A percentile compares a stretch with the other conserved stretches of the same genome.
Conservation (phyloP, 1,140 invertebrate species). For the Panagrolaimus sp. region DNA sequence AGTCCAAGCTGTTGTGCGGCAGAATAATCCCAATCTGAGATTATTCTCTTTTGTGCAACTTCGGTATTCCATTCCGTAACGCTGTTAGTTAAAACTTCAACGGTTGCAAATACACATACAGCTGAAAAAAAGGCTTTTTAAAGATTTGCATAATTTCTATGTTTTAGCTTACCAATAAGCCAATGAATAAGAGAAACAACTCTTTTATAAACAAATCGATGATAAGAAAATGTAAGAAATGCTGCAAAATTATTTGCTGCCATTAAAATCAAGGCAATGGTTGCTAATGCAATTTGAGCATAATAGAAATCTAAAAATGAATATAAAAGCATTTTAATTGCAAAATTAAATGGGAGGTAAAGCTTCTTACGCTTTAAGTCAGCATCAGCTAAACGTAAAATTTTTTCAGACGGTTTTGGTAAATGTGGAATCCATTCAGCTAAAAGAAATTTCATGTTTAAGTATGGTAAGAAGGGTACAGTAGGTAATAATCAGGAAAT, state of each 20-base stretch:
- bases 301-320: constrained; percentile 51
- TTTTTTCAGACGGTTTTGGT: constrained; percentile 43
- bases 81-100: constrained; percentile 48
- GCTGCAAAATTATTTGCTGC: constrained; percentile 45
- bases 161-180: constrained; percentile 41
- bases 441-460: constrained; percentile 25
- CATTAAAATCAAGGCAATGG: constrained; percentile 47
- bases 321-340: constrained; percentile 4
- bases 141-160: not conserved
- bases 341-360: not conserved
- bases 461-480: no score
- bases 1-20: constrained; percentile 37
- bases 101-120: constrained; percentile 32
- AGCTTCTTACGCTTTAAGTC: constrained; percentile 48
- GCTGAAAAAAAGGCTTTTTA: constrained; percentile 25
- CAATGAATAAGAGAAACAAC: constrained; percentile 42
- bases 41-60: constrained; percentile 34
- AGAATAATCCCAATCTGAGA: constrained; percentile 44
- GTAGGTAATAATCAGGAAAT: no score
- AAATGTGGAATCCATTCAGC: constrained; percentile 56
- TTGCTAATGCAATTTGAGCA: constrained; percentile 51
- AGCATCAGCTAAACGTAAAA: constrained; percentile 45
- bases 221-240: constrained; percentile 51
- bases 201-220: constrained; percentile 53
- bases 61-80: constrained; percentile 51